phyloP scores from a whole-genome alignment of 2,797 vertebrate genomes.

The Anguilla pacifica region DNA sequence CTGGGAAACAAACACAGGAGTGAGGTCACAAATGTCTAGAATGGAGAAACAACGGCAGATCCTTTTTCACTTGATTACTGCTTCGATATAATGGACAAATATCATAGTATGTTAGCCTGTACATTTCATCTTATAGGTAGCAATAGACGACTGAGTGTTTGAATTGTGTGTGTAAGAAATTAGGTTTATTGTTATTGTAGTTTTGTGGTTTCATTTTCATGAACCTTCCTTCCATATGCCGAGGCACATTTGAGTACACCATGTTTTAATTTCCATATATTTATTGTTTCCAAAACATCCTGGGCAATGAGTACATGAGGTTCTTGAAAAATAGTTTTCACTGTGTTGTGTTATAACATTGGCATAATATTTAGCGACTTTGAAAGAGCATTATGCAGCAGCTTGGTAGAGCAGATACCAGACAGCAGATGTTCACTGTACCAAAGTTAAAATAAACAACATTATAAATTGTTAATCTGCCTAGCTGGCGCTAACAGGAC shows the following conservation, averaged over 20 bases:
- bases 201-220: neutral
- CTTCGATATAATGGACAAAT: neutral
- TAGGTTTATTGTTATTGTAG: neutral
- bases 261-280: neutral
- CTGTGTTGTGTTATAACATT: neutral
- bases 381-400: constrained; percentile 1
- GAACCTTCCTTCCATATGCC: neutral
- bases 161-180: neutral
- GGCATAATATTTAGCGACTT: neutral
- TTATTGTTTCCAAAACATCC: neutral
- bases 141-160: neutral
- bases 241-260: neutral
- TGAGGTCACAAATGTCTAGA: neutral
- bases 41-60: neutral
- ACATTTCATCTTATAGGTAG: neutral
- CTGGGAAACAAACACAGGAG: constrained; percentile 48
- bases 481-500: neutral
- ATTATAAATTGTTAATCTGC: neutral
- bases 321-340: neutral
- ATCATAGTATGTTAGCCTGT: neutral
- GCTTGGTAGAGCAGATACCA: neutral
- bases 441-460: neutral
- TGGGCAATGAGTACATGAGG: neutral
- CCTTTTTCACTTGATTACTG: neutral
- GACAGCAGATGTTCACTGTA: neutral